A percentile compares a stretch with the other conserved stretches of the same genome.
These are phyloP conservation scores for Enteromius afrohamiltoni DNA, from an alignment of 2,797 vertebrate species.

Conservation along the genomic window DNA sequence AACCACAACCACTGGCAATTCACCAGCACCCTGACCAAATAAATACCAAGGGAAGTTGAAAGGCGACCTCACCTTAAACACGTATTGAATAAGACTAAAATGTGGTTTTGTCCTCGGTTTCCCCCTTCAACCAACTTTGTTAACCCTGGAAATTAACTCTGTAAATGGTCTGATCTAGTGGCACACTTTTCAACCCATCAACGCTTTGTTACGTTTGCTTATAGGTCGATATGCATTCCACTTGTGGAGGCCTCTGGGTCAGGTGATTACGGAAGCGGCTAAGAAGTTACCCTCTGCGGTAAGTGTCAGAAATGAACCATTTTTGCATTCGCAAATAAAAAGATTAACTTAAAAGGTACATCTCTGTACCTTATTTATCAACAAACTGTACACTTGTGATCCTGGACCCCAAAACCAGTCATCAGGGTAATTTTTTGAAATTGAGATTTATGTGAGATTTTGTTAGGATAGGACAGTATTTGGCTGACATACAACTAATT, in stretches of 20 bases:
- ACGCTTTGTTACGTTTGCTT: slow-evolving; percentile 45
- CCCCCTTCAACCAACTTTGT: slow-evolving; percentile 26
- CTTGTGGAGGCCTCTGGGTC: slow-evolving; percentile 89
- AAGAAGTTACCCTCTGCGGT: slow-evolving; percentile 86
- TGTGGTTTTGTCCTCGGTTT: slow-evolving; percentile 56
- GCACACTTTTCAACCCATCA: slow-evolving; percentile 19
- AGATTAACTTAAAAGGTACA: too few relatives aligned
- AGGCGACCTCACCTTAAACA: slow-evolving; percentile 40
- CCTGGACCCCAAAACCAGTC: too few relatives aligned
- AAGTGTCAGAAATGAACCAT: slow-evolving; percentile 67
- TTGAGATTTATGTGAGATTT: too few relatives aligned
- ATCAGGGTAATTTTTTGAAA: too few relatives aligned
- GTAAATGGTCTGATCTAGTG: slow-evolving; percentile 31
- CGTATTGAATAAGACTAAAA: slow-evolving; percentile 38
- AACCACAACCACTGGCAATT: slow-evolving; percentile 47
- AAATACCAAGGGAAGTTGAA: slow-evolving; percentile 47
- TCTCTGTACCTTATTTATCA: background rate
- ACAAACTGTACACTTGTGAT: background rate
- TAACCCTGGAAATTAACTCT: background rate
- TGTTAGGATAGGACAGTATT: too few relatives aligned
- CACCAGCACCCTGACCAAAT: slow-evolving; percentile 39
- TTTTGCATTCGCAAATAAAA: background rate
- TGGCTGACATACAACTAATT: too few relatives aligned
- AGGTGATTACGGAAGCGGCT: slow-evolving; percentile 82
- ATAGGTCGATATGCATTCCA: slow-evolving; percentile 88